Percentiles rank a stretch among this genome's conserved stretches.
phyloP scores from a whole-genome alignment of 2,113 vertebrate species.

The Ciconia maguari region DNA sequence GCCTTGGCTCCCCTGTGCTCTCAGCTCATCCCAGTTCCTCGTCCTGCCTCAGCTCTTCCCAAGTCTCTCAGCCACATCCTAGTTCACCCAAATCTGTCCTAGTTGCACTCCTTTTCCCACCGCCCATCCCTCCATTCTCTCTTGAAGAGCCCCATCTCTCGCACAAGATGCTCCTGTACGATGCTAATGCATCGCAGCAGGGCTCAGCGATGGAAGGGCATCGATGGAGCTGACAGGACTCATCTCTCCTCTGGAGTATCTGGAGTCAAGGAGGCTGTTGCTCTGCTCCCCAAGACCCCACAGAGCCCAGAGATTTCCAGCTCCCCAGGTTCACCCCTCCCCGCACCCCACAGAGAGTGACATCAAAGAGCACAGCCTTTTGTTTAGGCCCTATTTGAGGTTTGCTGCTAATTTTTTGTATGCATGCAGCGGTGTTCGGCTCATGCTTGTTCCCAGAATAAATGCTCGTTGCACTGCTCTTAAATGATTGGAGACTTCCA shows the following conservation, averaged over 20 bases:
- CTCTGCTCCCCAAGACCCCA: neutral
- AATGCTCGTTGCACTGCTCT: slow-evolving; percentile 56
- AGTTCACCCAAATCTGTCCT: neutral
- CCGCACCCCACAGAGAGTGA: neutral
- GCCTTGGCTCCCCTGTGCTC: neutral
- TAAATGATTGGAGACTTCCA: slow-evolving; percentile 62
- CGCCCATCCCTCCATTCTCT: neutral
- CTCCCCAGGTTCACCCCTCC: neutral
- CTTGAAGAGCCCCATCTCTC: neutral
- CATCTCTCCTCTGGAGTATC: neutral
- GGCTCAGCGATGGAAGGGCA: neutral
- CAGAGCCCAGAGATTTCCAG: neutral
- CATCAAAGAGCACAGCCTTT: slow-evolving; percentile 21
- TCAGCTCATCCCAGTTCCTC: neutral
- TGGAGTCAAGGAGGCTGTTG: neutral
- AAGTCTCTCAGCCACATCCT: neutral
- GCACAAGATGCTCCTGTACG: neutral
- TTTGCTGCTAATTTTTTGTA: slow-evolving; percentile 53
- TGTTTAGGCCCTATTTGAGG: slow-evolving; percentile 39
- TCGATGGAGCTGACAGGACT: accelerated
- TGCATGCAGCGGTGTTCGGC: slow-evolving; percentile 4
- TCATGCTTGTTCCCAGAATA: slow-evolving; percentile 34
- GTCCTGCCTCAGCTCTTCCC: neutral
- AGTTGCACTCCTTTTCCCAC: neutral
- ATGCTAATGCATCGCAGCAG: neutral